These are phyloP conservation scores for Furnarius figulus DNA, from an alignment of 2,113 vertebrate species.

Conservation along the genomic window DNA sequence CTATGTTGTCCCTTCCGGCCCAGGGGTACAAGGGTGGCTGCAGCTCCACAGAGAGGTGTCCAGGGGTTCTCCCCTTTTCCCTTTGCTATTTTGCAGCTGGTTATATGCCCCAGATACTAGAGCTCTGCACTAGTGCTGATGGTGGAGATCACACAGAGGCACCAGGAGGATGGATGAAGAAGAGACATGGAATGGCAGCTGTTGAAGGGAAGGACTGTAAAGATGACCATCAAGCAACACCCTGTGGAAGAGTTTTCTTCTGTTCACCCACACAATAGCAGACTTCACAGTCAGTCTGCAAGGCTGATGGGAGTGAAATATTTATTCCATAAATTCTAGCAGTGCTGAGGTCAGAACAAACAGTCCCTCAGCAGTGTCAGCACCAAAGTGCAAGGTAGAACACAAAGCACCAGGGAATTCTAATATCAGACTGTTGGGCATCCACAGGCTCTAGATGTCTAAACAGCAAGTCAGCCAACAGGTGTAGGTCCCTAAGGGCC, in stretches of 20 bases:
- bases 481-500: no score
- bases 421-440: neutral
- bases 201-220: neutral
- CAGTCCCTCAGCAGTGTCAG: neutral
- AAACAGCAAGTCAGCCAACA: neutral
- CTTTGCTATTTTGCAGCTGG: neutral
- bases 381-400: neutral
- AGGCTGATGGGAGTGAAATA: neutral
- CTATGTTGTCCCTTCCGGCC: neutral
- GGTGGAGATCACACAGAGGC: neutral
- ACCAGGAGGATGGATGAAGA: neutral
- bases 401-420: neutral
- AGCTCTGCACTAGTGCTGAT: neutral
- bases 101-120: no score
- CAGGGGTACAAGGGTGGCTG: neutral
- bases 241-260: neutral
- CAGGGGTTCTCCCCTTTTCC: neutral
- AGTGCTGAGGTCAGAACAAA: neutral
- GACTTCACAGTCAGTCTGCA: neutral
- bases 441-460: neutral
- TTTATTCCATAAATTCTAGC: neutral
- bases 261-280: neutral
- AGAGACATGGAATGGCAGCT: neutral
- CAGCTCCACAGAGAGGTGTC: neutral
- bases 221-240: neutral